Evolutionary conservation across 2,888 invertebrate genomes (phyloP), one percentile per base, ranked within the genome.

Genomic region (Nematopogon swammerdamellus): DNA sequence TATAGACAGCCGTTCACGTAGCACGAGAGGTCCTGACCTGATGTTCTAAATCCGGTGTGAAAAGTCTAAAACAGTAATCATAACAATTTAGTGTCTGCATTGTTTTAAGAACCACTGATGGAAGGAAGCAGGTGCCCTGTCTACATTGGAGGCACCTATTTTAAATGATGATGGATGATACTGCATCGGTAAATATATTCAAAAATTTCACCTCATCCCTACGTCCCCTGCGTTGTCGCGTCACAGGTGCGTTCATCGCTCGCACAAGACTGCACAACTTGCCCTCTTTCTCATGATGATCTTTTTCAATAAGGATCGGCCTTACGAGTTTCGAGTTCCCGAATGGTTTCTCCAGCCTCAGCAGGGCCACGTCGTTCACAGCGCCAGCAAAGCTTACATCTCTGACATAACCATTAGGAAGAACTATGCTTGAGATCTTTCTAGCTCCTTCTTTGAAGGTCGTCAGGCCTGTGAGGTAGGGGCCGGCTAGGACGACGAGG

Each of bases 301-400:
- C 49, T 19, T 61, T 58, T 36, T 67, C 69, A 65, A 69, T 62
- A 30, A 70, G 57, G 53, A 72, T 68, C 52, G 74, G 65, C 43
- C 8, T 3, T 19, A 43, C 48, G 18, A 11, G 50, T 50, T 62
- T 60, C 47, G 47, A 60, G 30, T 51, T 54, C 14, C 60, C 65
- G 57, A 68, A 67, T 30, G 71, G 63, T 55, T 54, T 54, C 58
- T 65, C 68, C 59, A 73, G 58, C 63, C 70, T 68, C 49, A 68
- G 60, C 58, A 72, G 57, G 29, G 72, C 72, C 52, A 68, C 55
- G 57, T 66, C 69, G 36, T 55, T 51, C 47, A 55, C 52, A 10
- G 56, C 55, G 51, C 57, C 29, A 3, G 11, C n/a, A 14, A 14
- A 36, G 14, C 11, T 14, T 47, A 20, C 52, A 48, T 47, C 50